phyloP scores from a whole-genome alignment of 2,113 vertebrate species.

The Butastur rufipennis region DNA sequence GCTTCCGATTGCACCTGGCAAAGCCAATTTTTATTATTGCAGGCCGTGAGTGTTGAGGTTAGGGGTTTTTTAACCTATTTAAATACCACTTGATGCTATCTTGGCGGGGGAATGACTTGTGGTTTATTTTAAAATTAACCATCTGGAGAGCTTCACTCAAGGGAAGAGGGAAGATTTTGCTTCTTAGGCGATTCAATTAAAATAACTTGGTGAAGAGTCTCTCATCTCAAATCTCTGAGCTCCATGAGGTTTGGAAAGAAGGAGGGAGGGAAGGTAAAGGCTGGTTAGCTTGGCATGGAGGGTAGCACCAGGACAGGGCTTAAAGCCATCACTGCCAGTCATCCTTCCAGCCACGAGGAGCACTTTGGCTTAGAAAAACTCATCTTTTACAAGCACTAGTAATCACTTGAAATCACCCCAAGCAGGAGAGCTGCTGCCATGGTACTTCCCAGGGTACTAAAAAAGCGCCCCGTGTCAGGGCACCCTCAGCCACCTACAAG shows the following conservation, averaged over 20 bases:
- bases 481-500: not conserved
- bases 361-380: not conserved
- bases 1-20: not conserved
- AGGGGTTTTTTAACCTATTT: not conserved
- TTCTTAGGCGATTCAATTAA: not conserved
- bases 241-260: not conserved
- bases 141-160: not conserved
- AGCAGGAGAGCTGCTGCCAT: too few species aligned
- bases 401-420: not conserved
- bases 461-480: rapidly evolving
- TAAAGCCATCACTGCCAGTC: not conserved
- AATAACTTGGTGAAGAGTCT: not conserved
- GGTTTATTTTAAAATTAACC: not conserved
- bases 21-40: not conserved
- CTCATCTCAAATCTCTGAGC: not conserved
- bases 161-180: not conserved
- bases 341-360: not conserved
- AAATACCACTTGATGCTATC: not conserved
- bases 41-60: not conserved
- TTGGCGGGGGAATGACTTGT: not conserved
- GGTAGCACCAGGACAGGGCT: not conserved
- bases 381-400: not conserved
- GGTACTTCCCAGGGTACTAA: not conserved
- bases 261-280: not conserved
- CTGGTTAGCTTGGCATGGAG: not conserved